phyloP scores from a whole-genome alignment of 2,888 invertebrate species.

The Drosophila ochracea region DNA sequence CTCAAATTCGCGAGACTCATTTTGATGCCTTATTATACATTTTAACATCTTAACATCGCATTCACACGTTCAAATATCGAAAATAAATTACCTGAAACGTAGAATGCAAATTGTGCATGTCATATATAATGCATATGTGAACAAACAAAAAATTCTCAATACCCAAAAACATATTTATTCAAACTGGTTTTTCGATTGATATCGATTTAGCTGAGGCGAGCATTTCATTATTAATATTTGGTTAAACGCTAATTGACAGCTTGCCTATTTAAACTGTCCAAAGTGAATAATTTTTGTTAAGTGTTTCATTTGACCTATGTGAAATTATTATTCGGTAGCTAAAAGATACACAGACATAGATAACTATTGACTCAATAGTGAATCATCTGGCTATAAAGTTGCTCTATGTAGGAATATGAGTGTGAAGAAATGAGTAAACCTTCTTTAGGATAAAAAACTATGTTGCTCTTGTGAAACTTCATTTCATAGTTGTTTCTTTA shows the following conservation, averaged over 20 bases:
- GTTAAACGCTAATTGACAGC: neutral
- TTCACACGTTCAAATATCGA: slow-evolving; percentile 3
- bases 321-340: neutral
- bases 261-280: neutral
- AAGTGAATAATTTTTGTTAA: neutral
- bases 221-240: neutral
- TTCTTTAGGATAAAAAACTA: neutral
- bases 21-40: slow-evolving; percentile 3
- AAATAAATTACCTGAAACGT: slow-evolving; percentile 19
- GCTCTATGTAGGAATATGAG: neutral
- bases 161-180: neutral
- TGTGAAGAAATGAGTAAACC: neutral
- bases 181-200: slow-evolving; percentile 12
- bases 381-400: neutral
- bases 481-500: neutral
- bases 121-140: slow-evolving; percentile 1
- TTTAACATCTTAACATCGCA: neutral
- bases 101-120: slow-evolving; percentile 17
- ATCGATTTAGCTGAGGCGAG: neutral
- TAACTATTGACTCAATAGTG: neutral
- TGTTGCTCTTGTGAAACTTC: neutral
- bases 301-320: neutral
- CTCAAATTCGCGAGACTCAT: slow-evolving; percentile 1
- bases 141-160: neutral
- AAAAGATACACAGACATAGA: neutral